These are phyloP conservation scores for Dendropsophus ebraccatus DNA, from an alignment of 2,113 vertebrate species.

Conservation along the genomic window DNA sequence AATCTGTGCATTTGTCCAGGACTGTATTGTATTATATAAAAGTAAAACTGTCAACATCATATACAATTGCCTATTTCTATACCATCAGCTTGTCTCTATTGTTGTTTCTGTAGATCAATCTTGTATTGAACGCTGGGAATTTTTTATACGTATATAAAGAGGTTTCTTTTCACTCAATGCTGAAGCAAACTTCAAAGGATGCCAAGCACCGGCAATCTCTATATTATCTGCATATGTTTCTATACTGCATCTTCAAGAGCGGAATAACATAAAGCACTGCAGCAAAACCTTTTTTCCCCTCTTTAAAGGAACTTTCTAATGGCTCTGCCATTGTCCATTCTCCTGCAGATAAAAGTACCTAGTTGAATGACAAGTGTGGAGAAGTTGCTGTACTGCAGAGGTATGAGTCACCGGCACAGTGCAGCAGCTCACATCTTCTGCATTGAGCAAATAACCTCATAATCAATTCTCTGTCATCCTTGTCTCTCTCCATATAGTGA, in stretches of 20 bases:
- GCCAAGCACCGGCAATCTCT: background rate
- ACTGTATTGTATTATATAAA: background rate
- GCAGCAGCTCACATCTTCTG: constrained; percentile 27
- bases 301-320: background rate
- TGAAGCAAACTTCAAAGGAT: background rate
- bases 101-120: background rate
- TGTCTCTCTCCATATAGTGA: background rate
- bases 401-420: constrained; percentile 53
- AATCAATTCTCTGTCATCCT: background rate
- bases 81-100: background rate
- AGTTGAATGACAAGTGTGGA: constrained; percentile 29
- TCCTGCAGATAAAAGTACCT: constrained; percentile 22
- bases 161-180: background rate
- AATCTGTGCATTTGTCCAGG: too few relatives aligned
- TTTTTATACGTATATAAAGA: background rate
- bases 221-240: background rate
- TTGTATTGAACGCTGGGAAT: background rate
- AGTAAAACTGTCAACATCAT: background rate
- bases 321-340: constrained; percentile 13
- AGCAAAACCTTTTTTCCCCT: background rate
- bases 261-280: background rate
- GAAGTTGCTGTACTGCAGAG: constrained; percentile 47
- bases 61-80: background rate
- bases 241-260: background rate
- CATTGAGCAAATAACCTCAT: constrained; percentile 26